These are phyloP conservation scores for Anaspis maculata DNA, from an alignment of 2,888 invertebrate genomes.

Conservation along the genomic window DNA sequence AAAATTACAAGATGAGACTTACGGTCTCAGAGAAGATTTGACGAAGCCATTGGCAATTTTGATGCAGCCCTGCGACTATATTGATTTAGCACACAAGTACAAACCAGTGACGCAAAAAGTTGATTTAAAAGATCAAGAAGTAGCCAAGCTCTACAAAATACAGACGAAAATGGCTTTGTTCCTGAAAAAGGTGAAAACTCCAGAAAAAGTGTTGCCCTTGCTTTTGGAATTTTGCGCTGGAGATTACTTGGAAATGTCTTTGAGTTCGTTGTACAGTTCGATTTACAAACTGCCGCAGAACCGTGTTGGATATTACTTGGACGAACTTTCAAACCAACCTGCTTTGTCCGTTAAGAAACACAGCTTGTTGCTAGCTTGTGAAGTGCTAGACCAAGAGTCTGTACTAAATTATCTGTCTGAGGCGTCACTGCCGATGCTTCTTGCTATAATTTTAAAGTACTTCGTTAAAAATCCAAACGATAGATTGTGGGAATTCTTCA, in stretches of 20 bases:
- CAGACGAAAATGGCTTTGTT: background rate
- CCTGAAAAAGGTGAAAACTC: background rate
- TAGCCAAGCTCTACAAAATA: background rate
- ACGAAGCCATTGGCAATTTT: slow-evolving; percentile 1
- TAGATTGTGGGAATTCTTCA: no score
- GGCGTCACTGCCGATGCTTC: no score
- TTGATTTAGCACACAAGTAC: slow-evolving; percentile 1
- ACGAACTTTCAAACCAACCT: no score
- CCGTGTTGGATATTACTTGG: no score
- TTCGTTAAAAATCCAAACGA: no score
- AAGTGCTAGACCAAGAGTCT: no score
- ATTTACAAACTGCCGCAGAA: slow-evolving; percentile 2
- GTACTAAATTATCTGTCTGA: no score
- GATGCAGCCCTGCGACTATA: background rate
- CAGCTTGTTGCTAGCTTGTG: no score
- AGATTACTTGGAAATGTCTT: slow-evolving; percentile 2
- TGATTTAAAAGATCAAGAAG: slow-evolving; percentile 1
- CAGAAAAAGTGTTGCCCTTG: slow-evolving; percentile 2
- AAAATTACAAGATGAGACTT: background rate
- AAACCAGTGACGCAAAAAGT: background rate
- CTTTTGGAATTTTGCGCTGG: slow-evolving; percentile 3
- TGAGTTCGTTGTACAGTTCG: slow-evolving; percentile 2
- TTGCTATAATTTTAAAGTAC: no score
- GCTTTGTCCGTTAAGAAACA: no score
- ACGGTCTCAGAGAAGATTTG: background rate